Percentiles rank a stretch among this genome's conserved stretches.
phyloP scores from a whole-genome alignment of 2,113 vertebrate genomes.

The Benitochromis conjunctus region DNA sequence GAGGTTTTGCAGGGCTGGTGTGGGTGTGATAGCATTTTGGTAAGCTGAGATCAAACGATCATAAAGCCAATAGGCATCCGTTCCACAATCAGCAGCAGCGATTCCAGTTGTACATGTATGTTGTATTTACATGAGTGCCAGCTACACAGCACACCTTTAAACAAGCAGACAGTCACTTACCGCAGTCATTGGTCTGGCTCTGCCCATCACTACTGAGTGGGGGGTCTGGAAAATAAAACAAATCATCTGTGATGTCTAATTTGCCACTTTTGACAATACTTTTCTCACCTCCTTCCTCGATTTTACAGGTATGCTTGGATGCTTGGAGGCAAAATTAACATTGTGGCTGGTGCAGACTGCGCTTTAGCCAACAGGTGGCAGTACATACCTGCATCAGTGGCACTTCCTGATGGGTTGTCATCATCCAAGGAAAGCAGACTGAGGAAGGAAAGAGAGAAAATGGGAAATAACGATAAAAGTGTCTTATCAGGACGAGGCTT shows the following conservation, averaged over 20 bases:
- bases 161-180: constrained; percentile 23
- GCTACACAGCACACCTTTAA: neutral
- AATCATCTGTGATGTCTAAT: neutral
- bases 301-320: neutral
- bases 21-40: neutral
- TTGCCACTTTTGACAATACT: neutral
- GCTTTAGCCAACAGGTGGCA: constrained; percentile 6
- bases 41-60: neutral
- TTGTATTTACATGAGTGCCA: neutral
- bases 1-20: constrained; percentile 33
- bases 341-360: neutral
- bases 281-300: neutral
- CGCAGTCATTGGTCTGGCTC: constrained; percentile 27
- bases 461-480: neutral
- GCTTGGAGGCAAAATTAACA: neutral
- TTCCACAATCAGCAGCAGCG: neutral
- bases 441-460: neutral
- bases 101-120: neutral
- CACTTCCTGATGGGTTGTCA: constrained; percentile 46
- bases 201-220: constrained; percentile 30
- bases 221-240: constrained; percentile 24
- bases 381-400: constrained; percentile 64
- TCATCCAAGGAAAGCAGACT: constrained; percentile 80
- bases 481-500: neutral
- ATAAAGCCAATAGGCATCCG: neutral